Evolutionary conservation across 2,113 vertebrate species (phyloP).

Genomic region (Sorex araneus): DNA sequence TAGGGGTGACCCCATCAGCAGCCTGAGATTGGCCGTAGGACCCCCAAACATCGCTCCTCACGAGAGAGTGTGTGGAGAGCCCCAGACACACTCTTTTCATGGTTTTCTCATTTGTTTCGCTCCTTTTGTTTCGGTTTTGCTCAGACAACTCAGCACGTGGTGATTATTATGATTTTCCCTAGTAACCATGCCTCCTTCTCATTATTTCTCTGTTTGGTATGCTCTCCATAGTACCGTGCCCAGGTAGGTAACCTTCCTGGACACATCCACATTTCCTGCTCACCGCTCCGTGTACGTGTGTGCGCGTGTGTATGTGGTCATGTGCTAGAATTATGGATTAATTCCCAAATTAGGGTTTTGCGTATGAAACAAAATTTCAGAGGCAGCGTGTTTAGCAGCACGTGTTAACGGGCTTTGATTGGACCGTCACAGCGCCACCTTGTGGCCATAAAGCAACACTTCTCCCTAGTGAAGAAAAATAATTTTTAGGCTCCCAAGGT

Average conservation of each 20-base stretch:
- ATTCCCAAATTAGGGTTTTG: not conserved
- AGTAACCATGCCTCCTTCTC: slow-evolving; percentile 85
- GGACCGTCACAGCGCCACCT: not conserved
- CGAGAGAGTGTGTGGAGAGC: not conserved
- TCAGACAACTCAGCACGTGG: not conserved
- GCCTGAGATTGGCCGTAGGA: not conserved
- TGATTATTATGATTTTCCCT: slow-evolving; percentile 67
- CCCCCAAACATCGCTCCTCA: not conserved
- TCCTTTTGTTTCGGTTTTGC: not conserved
- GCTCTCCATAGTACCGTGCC: slow-evolving; percentile 91
- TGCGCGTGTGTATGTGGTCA: slow-evolving; percentile 55
- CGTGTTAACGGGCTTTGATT: not conserved
- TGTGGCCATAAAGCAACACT: not conserved
- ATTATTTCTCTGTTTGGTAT: slow-evolving; percentile 87
- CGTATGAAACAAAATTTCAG: not conserved
- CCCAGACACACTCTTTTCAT: slow-evolving; percentile 55
- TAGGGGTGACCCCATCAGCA: fast-evolving
- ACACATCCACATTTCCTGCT: slow-evolving; percentile 73
- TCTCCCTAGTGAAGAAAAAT: not conserved
- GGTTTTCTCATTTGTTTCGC: not conserved
- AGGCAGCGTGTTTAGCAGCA: not conserved
- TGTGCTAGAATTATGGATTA: slow-evolving; percentile 60
- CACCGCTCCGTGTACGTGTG: slow-evolving; percentile 72
- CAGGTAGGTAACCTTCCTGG: slow-evolving; percentile 90
- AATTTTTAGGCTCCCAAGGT: not conserved